Evolutionary conservation across 1,140 invertebrate genomes (phyloP), one percentile per base, ranked within the genome.

Genomic region (Zaprionus vittiger): DNA sequence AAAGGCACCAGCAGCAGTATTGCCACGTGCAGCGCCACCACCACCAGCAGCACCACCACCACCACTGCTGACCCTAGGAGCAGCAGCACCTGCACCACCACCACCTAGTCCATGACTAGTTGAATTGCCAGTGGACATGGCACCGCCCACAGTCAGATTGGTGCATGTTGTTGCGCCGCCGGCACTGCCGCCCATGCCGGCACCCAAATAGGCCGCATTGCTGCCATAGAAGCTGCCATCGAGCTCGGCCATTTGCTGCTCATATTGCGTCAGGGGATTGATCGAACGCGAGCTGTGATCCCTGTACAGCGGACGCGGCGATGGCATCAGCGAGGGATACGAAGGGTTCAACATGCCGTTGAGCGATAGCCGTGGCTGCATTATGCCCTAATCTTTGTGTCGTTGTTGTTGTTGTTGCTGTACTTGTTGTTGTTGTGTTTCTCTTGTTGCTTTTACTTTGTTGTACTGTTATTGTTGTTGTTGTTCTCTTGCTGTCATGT

Each of bases 211-310:
- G 5, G 69, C 63, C 22, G 90, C 89, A 66, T 91, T 91, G 81
- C 90, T 90, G 38, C 73, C 84, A 66, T 90, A 92, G 64, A 90
- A 91, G 52, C 91, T 91, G 61, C 87, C 87, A 66, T 92, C 91
- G 22, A 92, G 77, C 59, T 92, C 91, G 47, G 91, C 87, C 91
- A 92, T 92, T 65, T 92, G 91, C 77, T 92, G 91, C 72, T 92
- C 91, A 41, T 92, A 90, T 5, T 78, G 82, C 56, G 91, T 92
- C 52, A 92, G 72, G 17, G 91, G 91, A 76, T 92, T 92, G 78
- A 92, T 92, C 41, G 91, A 92, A 52, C 91, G 76, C 22, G 91
- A 92, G 73, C 91, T 92, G 65, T 83, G 82, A 57, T 92, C 91
- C 34, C 91, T 66, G 49, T 92, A 92, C 0, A 92, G 73, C 9